A percentile compares a stretch with the other conserved stretches of the same genome.
These are phyloP conservation scores for Notolabrus celidotus DNA, from an alignment of 2,797 vertebrate species.

Conservation along the genomic window DNA sequence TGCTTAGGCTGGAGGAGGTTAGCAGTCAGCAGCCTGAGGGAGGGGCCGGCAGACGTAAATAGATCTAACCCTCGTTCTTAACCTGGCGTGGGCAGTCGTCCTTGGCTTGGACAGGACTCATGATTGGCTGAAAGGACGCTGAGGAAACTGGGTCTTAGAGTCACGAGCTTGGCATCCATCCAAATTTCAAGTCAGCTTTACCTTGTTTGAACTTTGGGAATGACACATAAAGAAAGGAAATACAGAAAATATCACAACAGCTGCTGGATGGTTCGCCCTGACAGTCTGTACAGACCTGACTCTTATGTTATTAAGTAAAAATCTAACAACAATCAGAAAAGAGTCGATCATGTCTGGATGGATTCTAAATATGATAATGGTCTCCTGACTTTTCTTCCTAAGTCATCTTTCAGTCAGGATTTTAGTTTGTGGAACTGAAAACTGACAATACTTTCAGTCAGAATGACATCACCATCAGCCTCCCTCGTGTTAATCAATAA, in stretches of 20 bases:
- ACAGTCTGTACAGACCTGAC: too few species aligned
- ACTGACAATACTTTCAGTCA: too few species aligned
- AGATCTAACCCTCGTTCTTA: conserved; percentile 44
- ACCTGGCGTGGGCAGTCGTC: conserved; percentile 1
- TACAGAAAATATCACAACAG: too few species aligned
- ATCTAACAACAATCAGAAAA: not conserved
- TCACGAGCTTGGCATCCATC: conserved; percentile 1
- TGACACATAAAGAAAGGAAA: too few species aligned
- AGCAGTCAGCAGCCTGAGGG: conserved; percentile 37
- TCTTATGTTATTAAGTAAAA: too few species aligned
- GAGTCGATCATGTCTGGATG: not conserved
- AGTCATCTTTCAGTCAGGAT: too few species aligned
- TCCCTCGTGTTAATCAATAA: too few species aligned
- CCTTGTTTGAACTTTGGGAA: not conserved
- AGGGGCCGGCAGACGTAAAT: conserved; percentile 32
- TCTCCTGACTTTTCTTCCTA: too few species aligned
- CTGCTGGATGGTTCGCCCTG: too few species aligned
- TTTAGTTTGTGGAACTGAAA: too few species aligned
- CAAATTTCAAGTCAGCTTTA: conserved; percentile 3
- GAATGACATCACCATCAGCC: too few species aligned
- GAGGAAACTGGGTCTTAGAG: not conserved
- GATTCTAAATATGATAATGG: too few species aligned
- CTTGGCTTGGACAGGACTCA: conserved; percentile 9
- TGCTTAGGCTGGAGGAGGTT: conserved; percentile 42
- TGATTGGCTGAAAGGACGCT: not conserved